phyloP scores from a whole-genome alignment of 1,140 invertebrate genomes.

The Palaemon carinicauda region DNA sequence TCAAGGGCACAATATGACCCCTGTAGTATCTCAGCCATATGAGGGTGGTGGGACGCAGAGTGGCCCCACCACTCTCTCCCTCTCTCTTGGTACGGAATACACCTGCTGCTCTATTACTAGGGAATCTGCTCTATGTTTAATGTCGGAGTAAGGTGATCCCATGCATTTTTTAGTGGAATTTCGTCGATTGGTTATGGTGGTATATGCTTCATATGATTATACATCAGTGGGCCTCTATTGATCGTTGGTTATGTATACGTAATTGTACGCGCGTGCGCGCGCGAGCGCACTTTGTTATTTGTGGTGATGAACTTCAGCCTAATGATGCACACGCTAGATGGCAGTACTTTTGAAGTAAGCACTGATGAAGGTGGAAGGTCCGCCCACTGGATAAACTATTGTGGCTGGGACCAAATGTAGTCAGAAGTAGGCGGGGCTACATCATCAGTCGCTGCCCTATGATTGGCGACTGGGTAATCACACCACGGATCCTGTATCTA shows the following conservation, averaged over 20 bases:
- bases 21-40: no score
- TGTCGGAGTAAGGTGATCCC: no score
- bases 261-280: background rate
- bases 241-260: background rate
- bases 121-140: no score
- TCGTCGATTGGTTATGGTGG: no score
- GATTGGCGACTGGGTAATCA: slow-evolving; percentile 14
- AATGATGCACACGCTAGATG: background rate
- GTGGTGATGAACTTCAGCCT: background rate
- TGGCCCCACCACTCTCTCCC: no score
- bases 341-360: background rate
- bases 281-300: background rate
- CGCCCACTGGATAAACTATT: background rate
- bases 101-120: no score
- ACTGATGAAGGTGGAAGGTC: background rate
- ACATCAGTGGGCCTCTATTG: no score
- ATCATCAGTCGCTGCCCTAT: background rate
- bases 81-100: no score
- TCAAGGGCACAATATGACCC: no score
- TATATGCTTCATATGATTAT: no score
- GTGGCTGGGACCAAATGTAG: background rate
- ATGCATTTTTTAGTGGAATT: no score
- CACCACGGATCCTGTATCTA: slow-evolving; percentile 3
- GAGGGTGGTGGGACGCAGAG: no score
- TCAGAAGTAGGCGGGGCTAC: background rate